Evolutionary conservation across 1,140 invertebrate genomes (phyloP).

Genomic region (Pinna nobilis): DNA sequence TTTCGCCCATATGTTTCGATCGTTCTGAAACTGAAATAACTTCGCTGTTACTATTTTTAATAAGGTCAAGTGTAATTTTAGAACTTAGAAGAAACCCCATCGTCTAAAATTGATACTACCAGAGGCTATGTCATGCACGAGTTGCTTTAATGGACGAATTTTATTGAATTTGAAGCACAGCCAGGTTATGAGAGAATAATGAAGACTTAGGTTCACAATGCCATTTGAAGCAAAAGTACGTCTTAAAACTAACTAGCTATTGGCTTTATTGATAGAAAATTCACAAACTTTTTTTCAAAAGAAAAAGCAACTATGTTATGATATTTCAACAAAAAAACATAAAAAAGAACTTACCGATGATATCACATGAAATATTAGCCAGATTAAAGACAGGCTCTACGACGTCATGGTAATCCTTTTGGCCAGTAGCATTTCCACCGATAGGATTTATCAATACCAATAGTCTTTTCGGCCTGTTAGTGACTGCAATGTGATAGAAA

Average conservation of each 20-base stretch:
- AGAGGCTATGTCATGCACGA: too few species aligned
- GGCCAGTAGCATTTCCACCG: conserved; percentile 35
- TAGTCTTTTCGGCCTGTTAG: conserved; percentile 36
- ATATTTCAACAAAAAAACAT: neutral
- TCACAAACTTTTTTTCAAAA: neutral
- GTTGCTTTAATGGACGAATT: too few species aligned
- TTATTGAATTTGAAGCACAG: too few species aligned
- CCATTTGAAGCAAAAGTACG: neutral
- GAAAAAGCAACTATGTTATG: neutral
- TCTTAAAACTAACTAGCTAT: neutral
- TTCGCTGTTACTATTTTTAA: too few species aligned
- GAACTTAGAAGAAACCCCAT: too few species aligned
- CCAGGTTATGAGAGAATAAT: too few species aligned
- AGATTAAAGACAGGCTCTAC: conserved; percentile 47
- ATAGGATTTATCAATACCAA: conserved; percentile 51
- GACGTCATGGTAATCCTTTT: conserved; percentile 38
- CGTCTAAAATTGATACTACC: too few species aligned
- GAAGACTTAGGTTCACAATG: neutral
- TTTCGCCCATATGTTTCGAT: too few species aligned
- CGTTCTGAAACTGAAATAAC: too few species aligned
- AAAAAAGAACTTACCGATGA: conserved; percentile 33
- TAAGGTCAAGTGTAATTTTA: too few species aligned
- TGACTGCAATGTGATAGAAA: neutral
- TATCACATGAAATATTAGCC: conserved; percentile 33
- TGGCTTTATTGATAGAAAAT: neutral